phyloP scores from a whole-genome alignment of 2,888 invertebrate species.

The Ceramica pisi region DNA sequence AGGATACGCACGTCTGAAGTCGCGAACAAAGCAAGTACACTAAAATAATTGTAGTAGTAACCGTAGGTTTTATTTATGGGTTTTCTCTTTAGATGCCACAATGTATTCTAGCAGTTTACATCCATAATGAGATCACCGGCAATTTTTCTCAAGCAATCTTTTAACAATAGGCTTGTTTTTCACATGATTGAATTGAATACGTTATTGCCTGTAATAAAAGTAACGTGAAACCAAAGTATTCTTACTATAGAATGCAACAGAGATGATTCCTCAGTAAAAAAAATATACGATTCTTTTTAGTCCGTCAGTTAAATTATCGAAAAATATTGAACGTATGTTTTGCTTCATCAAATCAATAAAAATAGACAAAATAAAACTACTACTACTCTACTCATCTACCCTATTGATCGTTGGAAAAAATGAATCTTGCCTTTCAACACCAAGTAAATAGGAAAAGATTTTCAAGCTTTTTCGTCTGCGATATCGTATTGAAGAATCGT shows the following conservation, averaged over 20 bases:
- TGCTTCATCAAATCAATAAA: too few species aligned
- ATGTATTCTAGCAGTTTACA: background rate
- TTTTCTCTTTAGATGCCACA: background rate
- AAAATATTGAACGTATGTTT: too few species aligned
- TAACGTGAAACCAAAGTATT: background rate
- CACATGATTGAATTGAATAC: constrained; percentile 21
- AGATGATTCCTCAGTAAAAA: too few species aligned
- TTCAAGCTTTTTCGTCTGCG: constrained; percentile 40
- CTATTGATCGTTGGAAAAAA: background rate
- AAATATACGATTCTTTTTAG: too few species aligned
- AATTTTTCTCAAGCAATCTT: constrained; percentile 30
- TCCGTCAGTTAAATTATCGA: too few species aligned
- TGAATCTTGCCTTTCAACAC: constrained; percentile 13
- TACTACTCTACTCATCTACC: too few species aligned
- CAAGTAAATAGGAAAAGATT: constrained; percentile 43
- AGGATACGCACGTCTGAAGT: too few species aligned
- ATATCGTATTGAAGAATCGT: constrained; percentile 67
- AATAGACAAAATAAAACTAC: too few species aligned
- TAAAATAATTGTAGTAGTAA: too few species aligned
- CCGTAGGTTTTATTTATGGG: background rate
- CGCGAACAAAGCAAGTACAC: too few species aligned
- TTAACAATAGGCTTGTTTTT: constrained; percentile 11
- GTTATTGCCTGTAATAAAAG: background rate
- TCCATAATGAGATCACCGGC: background rate
- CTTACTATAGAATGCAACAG: constrained; percentile 1